phyloP scores from a whole-genome alignment of 2,797 vertebrate genomes.

The Acipenser oxyrinchus region DNA sequence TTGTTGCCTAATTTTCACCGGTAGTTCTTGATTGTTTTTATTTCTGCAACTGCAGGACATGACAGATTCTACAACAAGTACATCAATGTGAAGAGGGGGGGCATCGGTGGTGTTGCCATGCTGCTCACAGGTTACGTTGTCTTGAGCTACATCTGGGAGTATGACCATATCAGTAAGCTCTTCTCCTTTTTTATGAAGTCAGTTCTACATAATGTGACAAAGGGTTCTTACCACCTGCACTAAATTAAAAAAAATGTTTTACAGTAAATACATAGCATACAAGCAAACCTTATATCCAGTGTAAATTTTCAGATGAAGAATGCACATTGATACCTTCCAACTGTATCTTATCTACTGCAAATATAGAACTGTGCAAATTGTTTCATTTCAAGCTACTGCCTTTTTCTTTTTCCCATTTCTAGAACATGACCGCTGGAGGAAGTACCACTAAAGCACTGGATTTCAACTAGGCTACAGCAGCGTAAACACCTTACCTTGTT shows the following conservation, averaged over 20 bases:
- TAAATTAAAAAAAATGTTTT: no score
- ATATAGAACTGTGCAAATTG: no score
- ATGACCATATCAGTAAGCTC: constrained; percentile 85
- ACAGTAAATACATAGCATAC: no score
- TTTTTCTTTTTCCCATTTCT: constrained; percentile 17
- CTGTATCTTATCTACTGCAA: no score
- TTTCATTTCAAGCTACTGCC: no score
- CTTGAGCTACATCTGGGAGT: constrained; percentile 78
- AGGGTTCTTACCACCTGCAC: no score
- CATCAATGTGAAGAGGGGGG: constrained; percentile 80
- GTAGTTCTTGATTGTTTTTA: not conserved
- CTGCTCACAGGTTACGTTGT: constrained; percentile 66
- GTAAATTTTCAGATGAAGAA: not conserved
- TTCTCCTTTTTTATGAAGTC: not conserved
- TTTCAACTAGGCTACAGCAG: constrained; percentile 9
- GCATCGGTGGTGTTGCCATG: constrained; percentile 78
- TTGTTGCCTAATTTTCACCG: no score
- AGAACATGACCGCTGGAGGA: constrained; percentile 90
- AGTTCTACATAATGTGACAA: no score
- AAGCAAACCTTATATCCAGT: not conserved
- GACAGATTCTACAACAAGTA: constrained; percentile 82
- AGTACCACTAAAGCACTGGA: constrained; percentile 73
- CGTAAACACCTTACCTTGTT: constrained; percentile 28
- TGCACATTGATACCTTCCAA: no score
- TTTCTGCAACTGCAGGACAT: constrained; percentile 51